Evolutionary conservation across 2,797 vertebrate genomes (phyloP).

Genomic region (Bufotes viridis): DNA sequence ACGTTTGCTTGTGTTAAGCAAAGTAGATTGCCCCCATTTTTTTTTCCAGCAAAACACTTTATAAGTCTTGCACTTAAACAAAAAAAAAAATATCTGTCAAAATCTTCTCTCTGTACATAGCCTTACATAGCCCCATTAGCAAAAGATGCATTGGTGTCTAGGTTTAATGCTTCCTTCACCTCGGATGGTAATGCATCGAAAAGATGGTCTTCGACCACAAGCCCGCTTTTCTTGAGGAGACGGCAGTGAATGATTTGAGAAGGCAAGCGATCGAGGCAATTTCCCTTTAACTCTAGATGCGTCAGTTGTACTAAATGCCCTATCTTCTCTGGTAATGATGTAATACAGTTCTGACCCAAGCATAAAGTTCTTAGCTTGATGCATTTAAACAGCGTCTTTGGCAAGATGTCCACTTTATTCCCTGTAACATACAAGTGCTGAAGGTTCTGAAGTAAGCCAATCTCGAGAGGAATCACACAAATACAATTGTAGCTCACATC

Average conservation of each 20-base stretch:
- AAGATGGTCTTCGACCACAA: slow-evolving; percentile 94
- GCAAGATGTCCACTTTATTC: slow-evolving; percentile 92
- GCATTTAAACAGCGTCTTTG: slow-evolving; percentile 97
- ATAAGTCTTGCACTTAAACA: background rate
- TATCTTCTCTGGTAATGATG: slow-evolving; percentile 88
- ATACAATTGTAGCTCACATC: slow-evolving; percentile 95
- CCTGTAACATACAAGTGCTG: slow-evolving; percentile 91
- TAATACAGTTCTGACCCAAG: slow-evolving; percentile 92
- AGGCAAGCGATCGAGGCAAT: slow-evolving; percentile 94
- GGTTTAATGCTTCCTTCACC: slow-evolving; percentile 93
- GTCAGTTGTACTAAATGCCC: slow-evolving; percentile 88
- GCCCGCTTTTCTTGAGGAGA: slow-evolving; percentile 88
- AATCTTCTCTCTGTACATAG: slow-evolving; percentile 9
- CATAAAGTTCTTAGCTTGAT: slow-evolving; percentile 91
- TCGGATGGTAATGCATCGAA: slow-evolving; percentile 93
- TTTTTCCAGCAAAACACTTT: background rate
- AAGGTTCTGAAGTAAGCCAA: slow-evolving; percentile 92
- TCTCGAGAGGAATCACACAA: slow-evolving; percentile 84
- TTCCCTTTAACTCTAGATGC: slow-evolving; percentile 94
- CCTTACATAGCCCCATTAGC: slow-evolving; percentile 82
- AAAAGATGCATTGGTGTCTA: slow-evolving; percentile 86
- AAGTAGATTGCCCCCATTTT: background rate
- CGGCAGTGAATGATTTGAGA: slow-evolving; percentile 87
- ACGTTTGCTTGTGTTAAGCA: background rate
- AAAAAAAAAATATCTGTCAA: background rate